Conservation (phyloP, 37 sponge, comb jelly and placozoan species). For the Crambe crambe region DNA sequence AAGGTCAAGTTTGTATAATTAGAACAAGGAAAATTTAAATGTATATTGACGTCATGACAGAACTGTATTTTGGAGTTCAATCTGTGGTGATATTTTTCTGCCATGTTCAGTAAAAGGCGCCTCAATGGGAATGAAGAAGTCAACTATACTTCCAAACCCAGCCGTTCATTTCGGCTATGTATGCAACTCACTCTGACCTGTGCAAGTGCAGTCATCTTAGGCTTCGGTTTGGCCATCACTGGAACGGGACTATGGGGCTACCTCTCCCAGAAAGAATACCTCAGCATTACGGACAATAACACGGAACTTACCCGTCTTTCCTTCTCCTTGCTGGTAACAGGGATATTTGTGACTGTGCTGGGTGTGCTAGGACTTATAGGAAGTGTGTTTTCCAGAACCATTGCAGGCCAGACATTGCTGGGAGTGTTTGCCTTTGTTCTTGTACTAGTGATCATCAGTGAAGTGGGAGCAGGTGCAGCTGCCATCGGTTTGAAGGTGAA, state of each 20-base stretch:
- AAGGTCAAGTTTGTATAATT: too few relatives aligned
- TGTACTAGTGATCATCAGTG: constrained; percentile 28
- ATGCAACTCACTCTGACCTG: constrained; percentile 12
- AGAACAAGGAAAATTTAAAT: too few relatives aligned
- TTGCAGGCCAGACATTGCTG: constrained; percentile 25
- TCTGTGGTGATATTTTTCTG: too few relatives aligned
- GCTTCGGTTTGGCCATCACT: constrained; percentile 18
- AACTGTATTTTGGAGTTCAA: too few relatives aligned
- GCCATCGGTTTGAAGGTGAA: constrained; percentile 5
- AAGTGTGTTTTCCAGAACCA: background rate
- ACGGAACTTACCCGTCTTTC: constrained; percentile 14
- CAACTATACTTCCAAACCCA: background rate
- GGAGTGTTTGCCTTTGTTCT: constrained; percentile 32
- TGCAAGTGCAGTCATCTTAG: background rate
- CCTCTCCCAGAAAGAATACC: constrained; percentile 1
- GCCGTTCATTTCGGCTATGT: background rate
- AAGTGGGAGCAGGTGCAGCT: constrained; percentile 21
- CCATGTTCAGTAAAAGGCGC: too few relatives aligned
- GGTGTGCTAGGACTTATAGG: constrained; percentile 24
- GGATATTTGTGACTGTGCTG: constrained; percentile 4
- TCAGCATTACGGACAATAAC: constrained; percentile 12
- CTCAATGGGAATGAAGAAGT: too few relatives aligned
- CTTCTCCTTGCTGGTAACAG: constrained; percentile 7
- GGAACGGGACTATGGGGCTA: constrained; percentile 8
- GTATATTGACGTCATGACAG: too few relatives aligned